Conservation (phyloP, 1,140 invertebrate species). For the Alviniconcha marisindica region DNA sequence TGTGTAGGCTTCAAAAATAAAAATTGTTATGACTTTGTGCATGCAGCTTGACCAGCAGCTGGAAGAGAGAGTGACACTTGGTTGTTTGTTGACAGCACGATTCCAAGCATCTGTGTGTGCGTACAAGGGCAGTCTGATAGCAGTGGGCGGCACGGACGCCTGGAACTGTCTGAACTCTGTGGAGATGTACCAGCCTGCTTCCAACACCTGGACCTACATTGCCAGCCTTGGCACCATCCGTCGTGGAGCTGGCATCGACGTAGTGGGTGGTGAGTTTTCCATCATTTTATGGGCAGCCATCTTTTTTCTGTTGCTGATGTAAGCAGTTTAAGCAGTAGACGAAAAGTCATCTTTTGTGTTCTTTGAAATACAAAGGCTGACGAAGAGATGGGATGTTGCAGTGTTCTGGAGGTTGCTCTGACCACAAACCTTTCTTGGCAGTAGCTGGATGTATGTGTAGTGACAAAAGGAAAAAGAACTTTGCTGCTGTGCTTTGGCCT, state of each 20-base stretch:
- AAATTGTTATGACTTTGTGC: not conserved
- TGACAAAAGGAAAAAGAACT: no score
- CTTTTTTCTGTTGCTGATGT: no score
- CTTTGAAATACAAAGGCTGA: no score
- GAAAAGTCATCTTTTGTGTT: no score
- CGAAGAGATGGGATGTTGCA: no score
- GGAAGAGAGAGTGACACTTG: no score
- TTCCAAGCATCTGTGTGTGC: conserved; percentile 83
- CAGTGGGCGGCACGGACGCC: conserved; percentile 79
- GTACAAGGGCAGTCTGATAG: conserved; percentile 76
- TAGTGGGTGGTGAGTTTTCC: conserved; percentile 80
- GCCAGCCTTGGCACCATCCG: conserved; percentile 82
- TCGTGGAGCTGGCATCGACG: conserved; percentile 82
- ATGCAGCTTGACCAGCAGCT: not conserved
- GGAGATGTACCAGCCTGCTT: conserved; percentile 78
- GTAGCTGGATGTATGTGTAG: no score
- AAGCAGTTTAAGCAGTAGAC: no score
- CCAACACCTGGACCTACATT: conserved; percentile 75
- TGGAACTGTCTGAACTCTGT: conserved; percentile 80
- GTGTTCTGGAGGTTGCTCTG: no score
- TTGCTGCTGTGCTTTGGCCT: no score
- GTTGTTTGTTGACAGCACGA: conserved; percentile 78
- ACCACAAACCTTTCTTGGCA: no score
- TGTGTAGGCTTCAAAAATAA: not conserved
- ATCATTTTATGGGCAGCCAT: no score